Evolutionary conservation across 2,113 vertebrate species (phyloP), one percentile per base, ranked within the genome.

Genomic region (Ammodytes marinus): DNA sequence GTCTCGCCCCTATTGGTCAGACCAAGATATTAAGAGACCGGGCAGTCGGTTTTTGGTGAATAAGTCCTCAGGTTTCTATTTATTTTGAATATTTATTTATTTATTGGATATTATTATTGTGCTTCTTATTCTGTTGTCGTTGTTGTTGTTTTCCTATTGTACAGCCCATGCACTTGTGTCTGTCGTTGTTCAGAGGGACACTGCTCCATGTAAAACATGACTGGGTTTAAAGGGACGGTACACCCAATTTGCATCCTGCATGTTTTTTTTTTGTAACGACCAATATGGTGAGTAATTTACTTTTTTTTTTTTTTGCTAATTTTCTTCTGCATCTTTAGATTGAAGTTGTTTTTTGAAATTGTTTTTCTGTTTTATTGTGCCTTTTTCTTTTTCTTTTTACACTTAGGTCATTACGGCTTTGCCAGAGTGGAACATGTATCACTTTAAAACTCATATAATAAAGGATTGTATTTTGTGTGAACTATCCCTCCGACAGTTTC

Each of bases 21-120:
- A 84, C 82, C 80, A 74, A 87, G 54, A 88, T 68, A 47, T 45
- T 8, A 0, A 73, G 84, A 86, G 80, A 76, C 17, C 55, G 42
- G 79, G 83, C 83, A 69, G 88, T 82, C 50, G 43, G 49, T 87
- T 88, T 85, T 88, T 85, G 79, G 90, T 89, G 83, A 89, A 82
- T 75, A 82, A 27, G 93, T 92, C 93, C 93, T 95, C 92, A 92
- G 92, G 91, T 93, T 92, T 90, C 74, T 94, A 94, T 94, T 93
- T 92, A 94, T 93, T 92, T 92, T 83, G 60, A 89, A 78, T 92
- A 91, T 94, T 91, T 94, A 94, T 94, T 94, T 93, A 94, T 93
- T 92, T 91, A 90, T 92, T 89, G 58, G 60, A 83, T 72, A 67
- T 85, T 90, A 86, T 78, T 80, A 78, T 59, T 80, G 77, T 88